Base-by-base conservation (phyloP, 2,113 vertebrate species). In the Anas platyrhynchos region DNA sequence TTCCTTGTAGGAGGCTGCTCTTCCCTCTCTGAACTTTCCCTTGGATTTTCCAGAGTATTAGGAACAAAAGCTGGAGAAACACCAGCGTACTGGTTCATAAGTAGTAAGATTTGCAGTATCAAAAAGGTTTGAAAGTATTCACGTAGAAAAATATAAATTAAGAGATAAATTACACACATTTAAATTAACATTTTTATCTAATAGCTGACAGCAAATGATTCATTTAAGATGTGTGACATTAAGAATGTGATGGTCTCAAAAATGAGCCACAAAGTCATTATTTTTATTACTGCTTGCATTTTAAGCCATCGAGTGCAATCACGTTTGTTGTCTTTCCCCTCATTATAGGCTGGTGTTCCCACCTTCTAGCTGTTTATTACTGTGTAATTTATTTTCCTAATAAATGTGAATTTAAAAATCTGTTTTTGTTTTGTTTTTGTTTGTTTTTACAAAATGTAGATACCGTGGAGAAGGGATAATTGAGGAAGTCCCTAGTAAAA, bases 391-490 rank as follows among this genome's bases (percentile, higher is more conserved):
- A 8, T 68, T 75, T 89, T 86, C 91, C 80, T n/a, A 72, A 4
- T n/a, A 56, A 71, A 18, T 48, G 59, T 29, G 83, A 66, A 25
- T 36, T 36, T 61, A 67, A 67, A 62, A 74, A 77, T 41, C 54
- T 89, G 69, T 6, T 48, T 50, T 50, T 50, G 22, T 50, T 50
- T 11, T 50, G 21, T 52, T 50, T 50, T 87, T 92, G n/a, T 66
- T 89, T 81, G 78, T 41, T 77, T 78, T 86, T 71, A 32, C 46
- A 52, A 88, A 65, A 38, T n/a, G 38, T 31, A 98, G 98, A 78
- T 98, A 98, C 9, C 95, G 95, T 56, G 89, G 97, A 94, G 98
- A 98, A 97, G 97, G 95, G 26, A 88, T 96, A 56, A 96, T 98
- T 82, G 91, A 97, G 88, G 96, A 96, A 83, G 58, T 93, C 34